Evolutionary conservation across 1,140 invertebrate genomes (phyloP).

Genomic region (Drosophila rhopaloa): DNA sequence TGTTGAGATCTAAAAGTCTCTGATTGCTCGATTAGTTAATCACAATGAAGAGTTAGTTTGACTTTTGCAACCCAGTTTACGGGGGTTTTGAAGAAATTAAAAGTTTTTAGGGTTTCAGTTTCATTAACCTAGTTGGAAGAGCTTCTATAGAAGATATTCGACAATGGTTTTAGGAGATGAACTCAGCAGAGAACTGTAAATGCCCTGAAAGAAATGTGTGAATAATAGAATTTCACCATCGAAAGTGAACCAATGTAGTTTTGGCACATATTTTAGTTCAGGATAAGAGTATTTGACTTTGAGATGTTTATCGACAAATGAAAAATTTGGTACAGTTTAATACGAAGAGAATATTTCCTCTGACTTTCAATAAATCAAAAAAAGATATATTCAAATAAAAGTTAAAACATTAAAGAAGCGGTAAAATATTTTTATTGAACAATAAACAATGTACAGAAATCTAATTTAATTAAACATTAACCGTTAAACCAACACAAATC

Average conservation of each 20-base stretch:
- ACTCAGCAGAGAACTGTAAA: slow-evolving; percentile 11
- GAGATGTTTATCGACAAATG: background rate
- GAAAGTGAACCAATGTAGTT: background rate
- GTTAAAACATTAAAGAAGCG: too few species aligned
- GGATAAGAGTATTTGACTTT: background rate
- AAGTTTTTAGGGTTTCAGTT: slow-evolving; percentile 57
- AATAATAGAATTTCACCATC: slow-evolving; percentile 4
- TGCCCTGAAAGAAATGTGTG: background rate
- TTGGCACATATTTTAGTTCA: background rate
- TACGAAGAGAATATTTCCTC: too few species aligned
- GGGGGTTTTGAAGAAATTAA: slow-evolving; percentile 48
- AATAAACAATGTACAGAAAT: background rate
- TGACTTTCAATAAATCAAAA: too few species aligned
- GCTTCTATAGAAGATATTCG: slow-evolving; percentile 19
- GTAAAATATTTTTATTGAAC: too few species aligned
- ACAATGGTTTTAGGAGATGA: slow-evolving; percentile 17
- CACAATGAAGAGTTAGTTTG: slow-evolving; percentile 28
- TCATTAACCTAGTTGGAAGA: slow-evolving; percentile 50
- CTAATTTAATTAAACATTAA: background rate
- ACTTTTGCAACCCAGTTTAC: slow-evolving; percentile 39
- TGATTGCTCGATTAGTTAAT: slow-evolving; percentile 61
- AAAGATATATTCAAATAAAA: too few species aligned
- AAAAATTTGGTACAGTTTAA: too few species aligned
- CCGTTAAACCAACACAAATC: background rate
- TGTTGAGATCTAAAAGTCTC: slow-evolving; percentile 42